Percentiles rank a stretch among this genome's conserved stretches.
Conservation (phyloP, 2,888 invertebrate genomes). For the Stegophylla sp. region DNA sequence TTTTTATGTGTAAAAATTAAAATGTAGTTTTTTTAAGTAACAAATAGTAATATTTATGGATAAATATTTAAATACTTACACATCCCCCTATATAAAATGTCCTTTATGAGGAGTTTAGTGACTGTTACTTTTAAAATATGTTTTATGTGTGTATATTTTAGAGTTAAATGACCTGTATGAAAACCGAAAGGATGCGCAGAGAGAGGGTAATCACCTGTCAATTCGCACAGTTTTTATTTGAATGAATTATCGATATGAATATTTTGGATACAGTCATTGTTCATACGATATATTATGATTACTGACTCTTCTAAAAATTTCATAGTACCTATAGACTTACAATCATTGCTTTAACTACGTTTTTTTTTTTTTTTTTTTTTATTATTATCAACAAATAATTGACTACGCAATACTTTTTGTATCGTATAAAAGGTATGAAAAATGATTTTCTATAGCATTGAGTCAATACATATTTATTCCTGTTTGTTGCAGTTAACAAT, state of each 20-base stretch:
- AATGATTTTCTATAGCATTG: not conserved
- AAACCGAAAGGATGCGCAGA: conserved; percentile 18
- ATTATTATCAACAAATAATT: too few relatives aligned
- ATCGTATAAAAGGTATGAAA: too few relatives aligned
- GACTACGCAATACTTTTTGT: not conserved
- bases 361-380: too few relatives aligned
- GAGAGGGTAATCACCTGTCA: conserved; percentile 37
- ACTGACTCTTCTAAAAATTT: conserved; percentile 5
- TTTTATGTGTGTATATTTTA: conserved; percentile 16
- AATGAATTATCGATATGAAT: too few relatives aligned
- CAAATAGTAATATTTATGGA: not conserved
- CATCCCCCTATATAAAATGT: not conserved
- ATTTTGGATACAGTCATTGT: conserved; percentile 31
- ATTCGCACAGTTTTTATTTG: conserved; percentile 47
- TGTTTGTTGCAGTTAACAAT: not conserved
- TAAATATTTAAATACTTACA: not conserved
- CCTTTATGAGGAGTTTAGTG: too few relatives aligned
- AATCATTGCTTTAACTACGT: too few relatives aligned
- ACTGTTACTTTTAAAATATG: not conserved
- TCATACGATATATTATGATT: not conserved
- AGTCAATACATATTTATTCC: not conserved
- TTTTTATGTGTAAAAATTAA: not conserved
- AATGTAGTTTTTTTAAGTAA: not conserved
- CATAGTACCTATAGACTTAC: too few relatives aligned
- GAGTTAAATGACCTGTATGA: conserved; percentile 38